Percentiles rank a stretch among this genome's conserved stretches.
These are phyloP conservation scores for Cydia amplana DNA, from an alignment of 1,140 invertebrate species.

Conservation along the genomic window DNA sequence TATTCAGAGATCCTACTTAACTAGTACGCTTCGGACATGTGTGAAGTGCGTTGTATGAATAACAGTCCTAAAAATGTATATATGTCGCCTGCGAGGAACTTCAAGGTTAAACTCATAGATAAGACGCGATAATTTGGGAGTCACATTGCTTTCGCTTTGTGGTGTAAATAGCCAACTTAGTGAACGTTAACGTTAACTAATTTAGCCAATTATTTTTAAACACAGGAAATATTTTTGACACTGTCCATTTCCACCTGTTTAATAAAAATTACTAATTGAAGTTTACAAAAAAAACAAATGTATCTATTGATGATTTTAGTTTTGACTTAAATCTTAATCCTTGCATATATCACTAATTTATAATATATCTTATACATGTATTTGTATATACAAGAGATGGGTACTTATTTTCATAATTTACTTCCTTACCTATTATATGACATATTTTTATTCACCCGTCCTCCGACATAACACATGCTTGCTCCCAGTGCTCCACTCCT, in stretches of 20 bases:
- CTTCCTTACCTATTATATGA: background rate
- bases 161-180: background rate
- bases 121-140: slow-evolving; percentile 66
- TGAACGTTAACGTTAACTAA: slow-evolving; percentile 40
- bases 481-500: background rate
- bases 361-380: background rate
- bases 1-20: background rate
- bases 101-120: slow-evolving; percentile 74
- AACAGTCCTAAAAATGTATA: slow-evolving; percentile 54
- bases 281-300: too few relatives aligned
- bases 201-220: background rate
- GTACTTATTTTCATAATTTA: background rate
- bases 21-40: background rate
- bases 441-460: background rate
- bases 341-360: too few relatives aligned
- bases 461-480: background rate
- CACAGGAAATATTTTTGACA: background rate
- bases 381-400: background rate
- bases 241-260: background rate
- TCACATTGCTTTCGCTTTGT: slow-evolving; percentile 41
- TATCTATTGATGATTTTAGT: too few relatives aligned
- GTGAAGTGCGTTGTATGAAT: background rate
- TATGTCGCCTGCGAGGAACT: slow-evolving; percentile 59
- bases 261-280: too few relatives aligned
- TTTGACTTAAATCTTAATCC: too few relatives aligned